These are phyloP conservation scores for Samia ricini DNA, from an alignment of 1,140 invertebrate genomes.

Conservation along the genomic window DNA sequence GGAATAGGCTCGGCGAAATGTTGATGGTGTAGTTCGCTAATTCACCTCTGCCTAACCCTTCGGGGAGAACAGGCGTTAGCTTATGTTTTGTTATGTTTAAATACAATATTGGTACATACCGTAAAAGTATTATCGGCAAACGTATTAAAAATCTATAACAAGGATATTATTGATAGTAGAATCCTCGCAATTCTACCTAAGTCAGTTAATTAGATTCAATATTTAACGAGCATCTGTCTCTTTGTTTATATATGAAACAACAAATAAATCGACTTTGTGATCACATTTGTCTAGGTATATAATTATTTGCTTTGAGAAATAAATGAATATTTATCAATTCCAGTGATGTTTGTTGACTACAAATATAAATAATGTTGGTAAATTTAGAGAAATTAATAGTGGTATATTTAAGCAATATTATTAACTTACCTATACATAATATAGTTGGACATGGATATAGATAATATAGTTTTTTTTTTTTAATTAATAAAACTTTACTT, in stretches of 20 bases:
- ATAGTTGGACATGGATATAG: too few relatives aligned
- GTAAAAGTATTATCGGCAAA: neutral
- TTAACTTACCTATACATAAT: too few relatives aligned
- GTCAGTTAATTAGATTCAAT: neutral
- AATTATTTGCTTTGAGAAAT: neutral
- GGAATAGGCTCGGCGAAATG: too few relatives aligned
- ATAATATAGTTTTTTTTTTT: too few relatives aligned
- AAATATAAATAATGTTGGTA: neutral
- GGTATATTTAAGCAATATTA: neutral
- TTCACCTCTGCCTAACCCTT: too few relatives aligned
- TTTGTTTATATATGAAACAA: neutral
- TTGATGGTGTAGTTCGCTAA: too few relatives aligned
- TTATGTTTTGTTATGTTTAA: too few relatives aligned
- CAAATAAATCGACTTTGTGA: neutral
- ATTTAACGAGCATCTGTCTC: neutral
- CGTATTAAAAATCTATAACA: neutral
- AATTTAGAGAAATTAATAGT: neutral
- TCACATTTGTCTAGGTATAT: neutral
- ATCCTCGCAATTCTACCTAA: neutral
- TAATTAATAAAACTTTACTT: too few relatives aligned
- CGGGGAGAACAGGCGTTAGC: too few relatives aligned
- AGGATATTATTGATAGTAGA: neutral
- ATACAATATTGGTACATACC: too few relatives aligned
- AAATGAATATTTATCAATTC: neutral
- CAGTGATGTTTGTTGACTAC: neutral